Evolutionary conservation across 2,113 vertebrate species (phyloP), one percentile per base, ranked within the genome.

Genomic region (Ceuthmochares aereus): DNA sequence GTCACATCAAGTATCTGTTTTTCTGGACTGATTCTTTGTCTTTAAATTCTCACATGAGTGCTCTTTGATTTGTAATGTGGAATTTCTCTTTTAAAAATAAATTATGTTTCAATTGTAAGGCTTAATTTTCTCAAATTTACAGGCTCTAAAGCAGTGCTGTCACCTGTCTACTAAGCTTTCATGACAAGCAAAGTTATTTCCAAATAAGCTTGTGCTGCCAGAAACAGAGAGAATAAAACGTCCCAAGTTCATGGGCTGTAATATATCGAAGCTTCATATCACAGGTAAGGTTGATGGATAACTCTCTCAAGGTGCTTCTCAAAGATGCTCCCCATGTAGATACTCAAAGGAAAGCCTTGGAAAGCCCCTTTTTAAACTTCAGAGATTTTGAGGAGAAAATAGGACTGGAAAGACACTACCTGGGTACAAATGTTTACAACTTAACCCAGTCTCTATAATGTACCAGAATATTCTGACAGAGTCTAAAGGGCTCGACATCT

Each of bases 61-160:
- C 16, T 67, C 34, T 91, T 91, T 62, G 36, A 88, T 91, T 90
- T 77, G 51, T 67, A 77, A 86, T 40, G 47, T 37, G 2, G 2
- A 91, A 80, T 90, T 96, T 80, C 37, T 77, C 82, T 94, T 83
- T 74, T 72, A 70, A 86, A 91, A 87, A 58, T 43, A 63, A 89
- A 93, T 90, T 93, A 70, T 85, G 18, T 59, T 77, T 90, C 87
- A 83, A 19, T 52, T 2, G 4, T 18, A 59, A 69, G 30, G 51
- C 32, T 66, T 59, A 73, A 42, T 10, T 93, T 85, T 64, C 67
- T 68, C 63, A 83, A 69, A 82, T 80, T 62, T 74, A 73, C 63
- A 87, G 79, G 60, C 52, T 72, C 52, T 52, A 87, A 47, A 84
- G 43, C 54, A 63, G 40, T 47, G 9, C 64, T 1, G 1, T 66